Evolutionary conservation across 2,888 invertebrate genomes (phyloP).

Genomic region (Drepanosiphum platanoidis): DNA sequence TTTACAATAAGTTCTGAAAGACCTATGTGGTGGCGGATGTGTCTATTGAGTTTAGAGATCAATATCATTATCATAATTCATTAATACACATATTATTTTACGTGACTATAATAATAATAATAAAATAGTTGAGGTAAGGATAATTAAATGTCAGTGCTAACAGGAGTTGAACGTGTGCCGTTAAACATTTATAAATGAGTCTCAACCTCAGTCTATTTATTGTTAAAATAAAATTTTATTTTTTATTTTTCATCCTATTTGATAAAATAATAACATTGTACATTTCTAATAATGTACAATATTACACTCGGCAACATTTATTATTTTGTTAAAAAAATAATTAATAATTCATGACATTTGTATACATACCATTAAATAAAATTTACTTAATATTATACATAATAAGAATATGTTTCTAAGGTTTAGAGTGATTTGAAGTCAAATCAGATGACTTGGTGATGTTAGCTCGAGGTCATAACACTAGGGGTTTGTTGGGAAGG

Average conservation of each 20-base stretch:
- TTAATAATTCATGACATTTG: slow-evolving; percentile 4
- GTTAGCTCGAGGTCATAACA: slow-evolving; percentile 43
- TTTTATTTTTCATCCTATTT: slow-evolving; percentile 17
- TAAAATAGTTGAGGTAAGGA: slow-evolving; percentile 52
- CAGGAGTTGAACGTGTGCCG: neutral
- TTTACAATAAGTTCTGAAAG: slow-evolving; percentile 54
- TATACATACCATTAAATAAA: neutral
- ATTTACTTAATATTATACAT: slow-evolving; percentile 2
- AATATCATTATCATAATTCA: slow-evolving; percentile 37
- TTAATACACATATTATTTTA: slow-evolving; percentile 37
- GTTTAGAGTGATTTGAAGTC: slow-evolving; percentile 16
- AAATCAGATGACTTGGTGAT: neutral
- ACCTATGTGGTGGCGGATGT: slow-evolving; percentile 54
- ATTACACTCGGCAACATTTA: neutral
- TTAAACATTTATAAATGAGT: slow-evolving; percentile 39
- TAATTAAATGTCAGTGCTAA: slow-evolving; percentile 49
- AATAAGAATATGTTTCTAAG: neutral
- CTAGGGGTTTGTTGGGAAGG: slow-evolving; percentile 39
- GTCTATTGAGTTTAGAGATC: slow-evolving; percentile 58
- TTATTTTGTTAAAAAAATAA: slow-evolving; percentile 29
- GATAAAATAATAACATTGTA: slow-evolving; percentile 35
- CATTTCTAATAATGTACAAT: slow-evolving; percentile 1
- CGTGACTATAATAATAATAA: slow-evolving; percentile 29
- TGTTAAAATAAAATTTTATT: neutral
- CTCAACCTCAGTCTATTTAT: slow-evolving; percentile 48